Conservation (phyloP, 2,888 invertebrate species). For the Fragum fragum region DNA sequence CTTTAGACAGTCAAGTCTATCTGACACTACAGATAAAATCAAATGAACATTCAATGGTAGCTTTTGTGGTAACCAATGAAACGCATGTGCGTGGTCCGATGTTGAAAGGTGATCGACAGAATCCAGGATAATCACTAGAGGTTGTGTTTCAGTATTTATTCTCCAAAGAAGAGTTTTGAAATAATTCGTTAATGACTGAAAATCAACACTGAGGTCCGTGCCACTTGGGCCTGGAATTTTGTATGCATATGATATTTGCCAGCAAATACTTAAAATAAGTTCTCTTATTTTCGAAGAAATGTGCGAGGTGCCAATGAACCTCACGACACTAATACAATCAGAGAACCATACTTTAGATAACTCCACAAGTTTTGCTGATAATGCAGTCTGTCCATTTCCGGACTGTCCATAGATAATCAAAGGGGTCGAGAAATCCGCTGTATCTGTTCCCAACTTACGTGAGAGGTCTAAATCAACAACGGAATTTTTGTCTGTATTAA, state of each 20-base stretch:
- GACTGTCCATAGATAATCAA: slow-evolving; percentile 77
- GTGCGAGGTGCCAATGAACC: slow-evolving; percentile 80
- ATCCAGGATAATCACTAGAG: slow-evolving; percentile 80
- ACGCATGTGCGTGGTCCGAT: slow-evolving; percentile 73
- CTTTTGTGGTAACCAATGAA: slow-evolving; percentile 78
- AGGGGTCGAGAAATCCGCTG: slow-evolving; percentile 66
- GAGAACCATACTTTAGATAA: slow-evolving; percentile 71
- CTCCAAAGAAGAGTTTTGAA: slow-evolving; percentile 76
- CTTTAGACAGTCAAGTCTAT: slow-evolving; percentile 66
- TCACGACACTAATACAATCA: slow-evolving; percentile 68
- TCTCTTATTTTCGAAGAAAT: slow-evolving; percentile 71
- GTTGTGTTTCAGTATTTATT: slow-evolving; percentile 66
- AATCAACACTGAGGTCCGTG: slow-evolving; percentile 74
- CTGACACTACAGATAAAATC: slow-evolving; percentile 75
- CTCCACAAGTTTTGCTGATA: slow-evolving; percentile 77
- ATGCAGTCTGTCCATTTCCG: slow-evolving; percentile 81
- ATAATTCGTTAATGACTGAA: slow-evolving; percentile 73
- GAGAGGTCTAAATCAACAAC: neutral
- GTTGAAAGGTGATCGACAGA: slow-evolving; percentile 79
- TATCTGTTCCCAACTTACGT: slow-evolving; percentile 45
- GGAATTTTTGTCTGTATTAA: neutral
- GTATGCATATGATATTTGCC: slow-evolving; percentile 76
- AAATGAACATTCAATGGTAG: slow-evolving; percentile 76
- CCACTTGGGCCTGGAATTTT: slow-evolving; percentile 59
- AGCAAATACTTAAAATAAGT: slow-evolving; percentile 71